Percentiles rank a stretch among this genome's conserved stretches.
These are phyloP conservation scores for Oryctes rhinoceros DNA, from an alignment of 1,140 invertebrate genomes.

Conservation along the genomic window DNA sequence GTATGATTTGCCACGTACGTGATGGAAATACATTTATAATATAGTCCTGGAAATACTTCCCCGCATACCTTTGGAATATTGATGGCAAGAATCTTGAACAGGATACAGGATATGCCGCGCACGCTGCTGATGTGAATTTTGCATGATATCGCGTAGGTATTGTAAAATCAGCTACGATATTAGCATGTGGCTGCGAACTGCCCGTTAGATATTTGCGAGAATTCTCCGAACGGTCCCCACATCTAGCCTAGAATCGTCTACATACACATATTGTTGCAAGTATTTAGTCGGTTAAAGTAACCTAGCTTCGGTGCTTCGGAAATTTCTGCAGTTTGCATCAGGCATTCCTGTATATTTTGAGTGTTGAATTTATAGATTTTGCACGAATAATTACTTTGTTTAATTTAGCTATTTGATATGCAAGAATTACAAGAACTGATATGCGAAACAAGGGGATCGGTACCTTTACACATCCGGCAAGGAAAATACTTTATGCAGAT, in stretches of 20 bases:
- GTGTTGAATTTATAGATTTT: too few species aligned
- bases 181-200: not conserved
- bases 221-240: not conserved
- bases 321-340: too few species aligned
- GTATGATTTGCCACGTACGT: conserved; percentile 36
- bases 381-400: too few species aligned
- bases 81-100: conserved; percentile 37
- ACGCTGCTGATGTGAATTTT: conserved; percentile 35
- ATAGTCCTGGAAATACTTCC: conserved; percentile 37
- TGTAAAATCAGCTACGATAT: not conserved
- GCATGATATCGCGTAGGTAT: conserved; percentile 12
- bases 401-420: too few species aligned
- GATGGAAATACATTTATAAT: conserved; percentile 38
- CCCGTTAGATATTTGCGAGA: conserved; percentile 17
- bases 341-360: too few species aligned
- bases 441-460: too few species aligned
- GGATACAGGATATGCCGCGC: conserved; percentile 34
- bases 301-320: too few species aligned
- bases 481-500: too few species aligned
- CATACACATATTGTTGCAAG: too few species aligned
- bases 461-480: too few species aligned
- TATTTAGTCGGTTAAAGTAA: too few species aligned
- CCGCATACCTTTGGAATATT: conserved; percentile 37
- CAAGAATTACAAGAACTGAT: too few species aligned
- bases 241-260: not conserved